Percentiles rank a stretch among this genome's conserved stretches.
These are phyloP conservation scores for Sinocyclocheilus grahami DNA, from an alignment of 2,113 vertebrate species.

Conservation along the genomic window DNA sequence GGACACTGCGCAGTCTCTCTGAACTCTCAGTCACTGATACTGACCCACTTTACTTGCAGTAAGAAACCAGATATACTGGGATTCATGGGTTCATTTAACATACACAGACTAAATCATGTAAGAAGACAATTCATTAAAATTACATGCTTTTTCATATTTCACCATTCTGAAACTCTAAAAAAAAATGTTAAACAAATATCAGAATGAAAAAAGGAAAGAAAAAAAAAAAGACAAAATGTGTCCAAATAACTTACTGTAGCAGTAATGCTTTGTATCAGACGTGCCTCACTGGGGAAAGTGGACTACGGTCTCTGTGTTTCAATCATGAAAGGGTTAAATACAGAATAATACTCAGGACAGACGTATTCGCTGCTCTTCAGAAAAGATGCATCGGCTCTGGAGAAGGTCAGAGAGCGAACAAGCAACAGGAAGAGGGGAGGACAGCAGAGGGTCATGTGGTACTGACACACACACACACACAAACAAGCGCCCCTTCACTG, in stretches of 20 bases:
- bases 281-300: background rate
- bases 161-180: background rate
- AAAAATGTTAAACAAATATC: background rate
- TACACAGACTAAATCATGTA: background rate
- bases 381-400: conserved; percentile 19
- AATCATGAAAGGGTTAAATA: conserved; percentile 16
- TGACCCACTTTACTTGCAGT: conserved; percentile 4
- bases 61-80: conserved; percentile 6
- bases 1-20: background rate
- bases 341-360: background rate
- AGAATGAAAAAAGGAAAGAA: background rate
- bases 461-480: conserved; percentile 16
- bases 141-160: background rate
- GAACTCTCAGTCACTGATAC: background rate
- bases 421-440: conserved; percentile 38
- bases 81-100: background rate
- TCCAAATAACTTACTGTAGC: conserved; percentile 23
- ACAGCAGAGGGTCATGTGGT: conserved; percentile 10
- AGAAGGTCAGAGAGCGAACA: conserved; percentile 46
- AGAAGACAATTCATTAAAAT: background rate
- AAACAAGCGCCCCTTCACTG: background rate
- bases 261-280: background rate
- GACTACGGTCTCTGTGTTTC: background rate
- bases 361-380: background rate
- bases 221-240: background rate